A percentile compares a stretch with the other conserved stretches of the same genome.
Conservation (phyloP, 2,888 invertebrate genomes). For the Nomada hirtipes region DNA sequence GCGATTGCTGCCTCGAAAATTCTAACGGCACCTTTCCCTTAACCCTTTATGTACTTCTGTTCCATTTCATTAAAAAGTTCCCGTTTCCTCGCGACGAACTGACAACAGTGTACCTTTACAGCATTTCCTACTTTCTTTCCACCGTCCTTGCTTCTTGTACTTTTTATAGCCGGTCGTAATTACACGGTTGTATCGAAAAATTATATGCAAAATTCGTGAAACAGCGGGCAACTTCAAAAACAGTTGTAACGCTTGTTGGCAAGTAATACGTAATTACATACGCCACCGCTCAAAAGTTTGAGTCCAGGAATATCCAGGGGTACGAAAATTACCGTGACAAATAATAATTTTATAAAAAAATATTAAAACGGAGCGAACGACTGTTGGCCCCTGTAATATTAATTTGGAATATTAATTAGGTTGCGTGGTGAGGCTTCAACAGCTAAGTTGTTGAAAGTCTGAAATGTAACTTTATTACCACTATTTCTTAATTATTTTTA, state of each 20-base stretch:
- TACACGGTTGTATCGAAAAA: conserved; percentile 27
- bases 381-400: too few species aligned
- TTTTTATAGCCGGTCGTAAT: conserved; percentile 32
- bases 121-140: not conserved
- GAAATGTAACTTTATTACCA: too few species aligned
- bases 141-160: not conserved
- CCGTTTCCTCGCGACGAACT: not conserved
- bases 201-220: conserved; percentile 41
- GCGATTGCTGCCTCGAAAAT: conserved; percentile 19
- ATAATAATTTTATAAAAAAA: too few species aligned
- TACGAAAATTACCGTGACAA: too few species aligned
- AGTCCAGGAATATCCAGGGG: too few species aligned
- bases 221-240: not conserved
- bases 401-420: too few species aligned
- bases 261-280: conserved; percentile 6
- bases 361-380: too few species aligned
- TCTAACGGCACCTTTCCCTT: not conserved
- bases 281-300: too few species aligned
- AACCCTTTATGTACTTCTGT: not conserved
- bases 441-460: too few species aligned
- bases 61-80: not conserved
- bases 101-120: not conserved
- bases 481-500: too few species aligned
- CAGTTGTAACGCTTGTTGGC: conserved; percentile 9
- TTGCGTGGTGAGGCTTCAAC: too few species aligned